Conservation (phyloP, 2,888 invertebrate genomes). For the Temnothorax rugatulus region DNA sequence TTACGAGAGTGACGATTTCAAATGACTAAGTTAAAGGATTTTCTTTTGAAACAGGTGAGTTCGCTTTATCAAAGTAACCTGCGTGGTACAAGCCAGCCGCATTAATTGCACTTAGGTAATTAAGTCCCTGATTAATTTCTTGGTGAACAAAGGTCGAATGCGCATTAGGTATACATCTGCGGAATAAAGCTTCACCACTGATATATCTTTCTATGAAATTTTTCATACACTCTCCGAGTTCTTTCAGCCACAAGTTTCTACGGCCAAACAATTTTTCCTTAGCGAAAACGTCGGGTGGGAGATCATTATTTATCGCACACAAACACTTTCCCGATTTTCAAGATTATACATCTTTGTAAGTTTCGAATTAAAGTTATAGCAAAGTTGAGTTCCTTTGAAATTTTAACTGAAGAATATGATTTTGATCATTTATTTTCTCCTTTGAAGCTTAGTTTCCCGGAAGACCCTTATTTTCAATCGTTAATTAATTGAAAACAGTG, state of each 20-base stretch:
- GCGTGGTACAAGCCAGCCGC: slow-evolving; percentile 2
- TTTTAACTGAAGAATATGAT: slow-evolving; percentile 40
- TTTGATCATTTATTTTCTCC: slow-evolving; percentile 37
- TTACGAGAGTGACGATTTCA: slow-evolving; percentile 12
- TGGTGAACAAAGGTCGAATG: slow-evolving; percentile 32
- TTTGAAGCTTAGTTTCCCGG: not conserved
- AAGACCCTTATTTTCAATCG: slow-evolving; percentile 12
- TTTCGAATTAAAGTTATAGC: slow-evolving; percentile 16
- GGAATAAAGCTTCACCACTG: slow-evolving; percentile 13
- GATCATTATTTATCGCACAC: slow-evolving; percentile 45
- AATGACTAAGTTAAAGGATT: slow-evolving; percentile 23
- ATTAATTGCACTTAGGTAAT: slow-evolving; percentile 48
- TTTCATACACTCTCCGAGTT: not conserved
- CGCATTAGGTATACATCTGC: slow-evolving; percentile 25
- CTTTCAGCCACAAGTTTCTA: slow-evolving; percentile 1
- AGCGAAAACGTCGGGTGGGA: slow-evolving; percentile 22
- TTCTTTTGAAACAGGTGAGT: slow-evolving; percentile 23
- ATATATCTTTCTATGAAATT: slow-evolving; percentile 13
- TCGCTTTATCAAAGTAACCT: slow-evolving; percentile 36
- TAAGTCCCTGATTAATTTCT: slow-evolving; percentile 41
- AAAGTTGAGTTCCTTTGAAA: slow-evolving; percentile 37
- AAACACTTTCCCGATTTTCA: slow-evolving; percentile 22
- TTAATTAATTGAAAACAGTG: slow-evolving; percentile 38
- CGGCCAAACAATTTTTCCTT: slow-evolving; percentile 40
- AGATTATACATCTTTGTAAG: slow-evolving; percentile 36